Conservation (phyloP, 2,888 invertebrate genomes). For the Hedya salicella region DNA sequence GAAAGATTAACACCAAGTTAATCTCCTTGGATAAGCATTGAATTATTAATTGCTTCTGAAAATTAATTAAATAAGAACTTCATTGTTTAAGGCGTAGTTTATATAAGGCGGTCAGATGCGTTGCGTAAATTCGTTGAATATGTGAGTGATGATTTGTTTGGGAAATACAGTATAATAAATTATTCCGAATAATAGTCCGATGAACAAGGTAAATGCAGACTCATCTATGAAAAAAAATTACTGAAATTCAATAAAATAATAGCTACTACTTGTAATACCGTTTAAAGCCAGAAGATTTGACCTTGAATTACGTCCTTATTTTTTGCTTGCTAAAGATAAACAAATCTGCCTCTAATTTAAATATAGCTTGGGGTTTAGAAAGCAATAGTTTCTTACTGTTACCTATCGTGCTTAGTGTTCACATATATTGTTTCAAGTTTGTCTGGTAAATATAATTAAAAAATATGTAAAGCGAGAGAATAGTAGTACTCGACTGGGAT, state of each 20-base stretch:
- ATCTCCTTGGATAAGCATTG: constrained; percentile 6
- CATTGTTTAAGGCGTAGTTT: constrained; percentile 2
- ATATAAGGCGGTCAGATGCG: not conserved
- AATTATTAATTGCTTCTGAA: constrained; percentile 8
- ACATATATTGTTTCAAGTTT: too few relatives aligned
- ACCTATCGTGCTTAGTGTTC: too few relatives aligned
- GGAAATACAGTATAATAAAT: not conserved
- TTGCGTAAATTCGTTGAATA: constrained; percentile 1
- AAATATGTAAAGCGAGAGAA: not conserved
- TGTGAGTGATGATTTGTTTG: constrained; percentile 1
- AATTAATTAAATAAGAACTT: constrained; percentile 11
- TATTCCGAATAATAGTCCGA: not conserved
- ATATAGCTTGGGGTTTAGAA: too few relatives aligned
- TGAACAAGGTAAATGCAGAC: not conserved
- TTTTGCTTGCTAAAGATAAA: too few relatives aligned
- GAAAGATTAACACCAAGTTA: constrained; percentile 18
- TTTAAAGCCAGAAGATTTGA: too few relatives aligned
- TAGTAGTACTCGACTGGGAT: not conserved
- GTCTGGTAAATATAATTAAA: too few relatives aligned
- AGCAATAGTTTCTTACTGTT: too few relatives aligned
- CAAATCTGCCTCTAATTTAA: too few relatives aligned
- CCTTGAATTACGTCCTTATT: too few relatives aligned
- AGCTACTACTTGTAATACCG: too few relatives aligned
- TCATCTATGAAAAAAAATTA: too few relatives aligned
- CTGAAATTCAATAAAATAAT: too few relatives aligned